These are phyloP conservation scores for Spongilla lacustris DNA, from an alignment of 37 sponge, comb jelly and placozoan species.

Conservation along the genomic window DNA sequence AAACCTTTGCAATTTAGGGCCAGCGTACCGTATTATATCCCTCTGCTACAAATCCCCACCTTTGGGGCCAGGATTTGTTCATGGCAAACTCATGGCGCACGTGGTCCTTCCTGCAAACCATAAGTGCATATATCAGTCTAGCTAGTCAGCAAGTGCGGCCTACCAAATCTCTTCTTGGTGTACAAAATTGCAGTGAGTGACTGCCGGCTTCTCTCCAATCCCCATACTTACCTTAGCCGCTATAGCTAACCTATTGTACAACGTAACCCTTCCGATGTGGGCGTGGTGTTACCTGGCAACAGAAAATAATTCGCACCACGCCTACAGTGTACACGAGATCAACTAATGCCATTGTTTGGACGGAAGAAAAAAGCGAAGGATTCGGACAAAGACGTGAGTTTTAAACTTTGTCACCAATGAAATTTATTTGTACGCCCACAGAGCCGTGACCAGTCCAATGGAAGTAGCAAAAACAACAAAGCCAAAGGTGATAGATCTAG, in stretches of 20 bases:
- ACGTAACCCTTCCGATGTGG: neutral
- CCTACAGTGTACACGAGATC: neutral
- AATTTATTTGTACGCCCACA: neutral
- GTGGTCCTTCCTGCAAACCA: constrained; percentile 78
- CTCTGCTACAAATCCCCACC: constrained; percentile 78
- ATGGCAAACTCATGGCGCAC: constrained; percentile 61
- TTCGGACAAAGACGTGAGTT: neutral
- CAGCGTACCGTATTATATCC: constrained; percentile 56
- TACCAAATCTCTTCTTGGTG: constrained; percentile 73
- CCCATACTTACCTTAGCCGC: neutral
- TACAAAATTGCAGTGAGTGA: constrained; percentile 39
- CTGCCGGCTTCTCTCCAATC: constrained; percentile 35
- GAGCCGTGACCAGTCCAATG: neutral
- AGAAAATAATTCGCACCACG: neutral
- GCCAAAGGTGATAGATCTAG: no score
- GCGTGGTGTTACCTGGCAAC: neutral
- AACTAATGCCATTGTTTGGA: constrained; percentile 22
- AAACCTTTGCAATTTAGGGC: neutral
- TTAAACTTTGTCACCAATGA: neutral
- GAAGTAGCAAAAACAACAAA: neutral
- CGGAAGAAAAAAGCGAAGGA: constrained; percentile 11
- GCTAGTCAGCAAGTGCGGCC: neutral
- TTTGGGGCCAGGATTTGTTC: constrained; percentile 56
- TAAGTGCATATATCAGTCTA: neutral
- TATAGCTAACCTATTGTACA: no score